Percentiles rank a stretch among this genome's conserved stretches.
Evolutionary conservation across 1,140 invertebrate species (phyloP).

Genomic region (Bursaphelenchus mucronatus): DNA sequence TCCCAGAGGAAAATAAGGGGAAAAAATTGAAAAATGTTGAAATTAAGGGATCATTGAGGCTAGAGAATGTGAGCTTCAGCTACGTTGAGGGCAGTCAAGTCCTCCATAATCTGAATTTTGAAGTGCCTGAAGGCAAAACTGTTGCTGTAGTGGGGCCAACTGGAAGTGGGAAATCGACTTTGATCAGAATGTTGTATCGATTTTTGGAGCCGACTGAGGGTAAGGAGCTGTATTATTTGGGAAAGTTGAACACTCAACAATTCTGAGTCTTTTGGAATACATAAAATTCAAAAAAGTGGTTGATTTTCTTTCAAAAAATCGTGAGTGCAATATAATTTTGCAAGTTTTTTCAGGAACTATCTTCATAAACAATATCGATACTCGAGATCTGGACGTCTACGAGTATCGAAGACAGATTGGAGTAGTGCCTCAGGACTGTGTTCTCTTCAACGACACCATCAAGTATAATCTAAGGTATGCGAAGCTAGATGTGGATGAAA

Average conservation of each 20-base stretch:
- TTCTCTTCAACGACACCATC: conserved; percentile 90
- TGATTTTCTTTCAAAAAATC: too few relatives aligned
- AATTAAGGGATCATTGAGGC: too few relatives aligned
- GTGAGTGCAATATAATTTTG: too few relatives aligned
- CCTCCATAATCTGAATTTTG: too few relatives aligned
- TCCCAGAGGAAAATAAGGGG: too few relatives aligned
- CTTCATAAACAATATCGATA: conserved; percentile 73
- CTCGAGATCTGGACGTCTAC: conserved; percentile 28
- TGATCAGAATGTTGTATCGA: conserved; percentile 83
- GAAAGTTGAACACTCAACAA: too few relatives aligned
- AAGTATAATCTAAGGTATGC: conserved; percentile 94
- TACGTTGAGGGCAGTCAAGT: too few relatives aligned
- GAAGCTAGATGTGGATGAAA: conserved; percentile 71
- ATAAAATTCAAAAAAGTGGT: too few relatives aligned
- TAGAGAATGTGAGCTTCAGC: too few relatives aligned
- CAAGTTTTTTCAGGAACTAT: conserved; percentile 64
- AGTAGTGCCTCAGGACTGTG: conserved; percentile 93
- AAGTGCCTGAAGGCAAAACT: conserved; percentile 63
- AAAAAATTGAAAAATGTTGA: too few relatives aligned
- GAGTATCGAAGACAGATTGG: conserved; percentile 67
- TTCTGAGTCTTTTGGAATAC: too few relatives aligned
- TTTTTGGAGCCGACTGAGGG: conserved; percentile 91
- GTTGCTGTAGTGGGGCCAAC: conserved; percentile 79
- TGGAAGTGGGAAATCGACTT: conserved; percentile 88
- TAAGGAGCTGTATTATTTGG: conserved; percentile 65